Evolutionary conservation across 1,140 invertebrate species (phyloP).

Genomic region (Littorina saxatilis): DNA sequence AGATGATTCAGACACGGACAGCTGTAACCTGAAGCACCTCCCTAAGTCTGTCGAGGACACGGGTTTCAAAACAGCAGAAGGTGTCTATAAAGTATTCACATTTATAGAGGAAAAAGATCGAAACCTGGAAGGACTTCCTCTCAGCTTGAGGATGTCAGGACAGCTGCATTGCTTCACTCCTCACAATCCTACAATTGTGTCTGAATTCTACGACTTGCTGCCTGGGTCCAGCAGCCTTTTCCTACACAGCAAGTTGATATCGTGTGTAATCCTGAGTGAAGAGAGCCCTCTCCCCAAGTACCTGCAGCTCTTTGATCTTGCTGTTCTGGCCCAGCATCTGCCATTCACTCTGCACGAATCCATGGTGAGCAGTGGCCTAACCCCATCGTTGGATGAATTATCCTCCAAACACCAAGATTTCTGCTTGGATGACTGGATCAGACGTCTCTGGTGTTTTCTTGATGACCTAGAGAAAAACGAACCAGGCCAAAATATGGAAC

Average conservation of each 20-base stretch:
- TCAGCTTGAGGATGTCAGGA: conserved; percentile 1
- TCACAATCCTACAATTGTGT: not conserved
- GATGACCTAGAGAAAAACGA: not conserved
- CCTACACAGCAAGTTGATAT: conserved; percentile 4
- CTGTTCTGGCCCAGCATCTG: not conserved
- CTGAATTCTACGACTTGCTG: not conserved
- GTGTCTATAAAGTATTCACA: not conserved
- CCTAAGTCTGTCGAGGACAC: not conserved
- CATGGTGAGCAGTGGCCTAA: not conserved
- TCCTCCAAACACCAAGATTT: not conserved
- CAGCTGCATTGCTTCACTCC: not conserved
- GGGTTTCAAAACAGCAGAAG: not conserved
- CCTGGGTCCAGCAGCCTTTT: not conserved
- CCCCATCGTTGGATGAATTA: not conserved
- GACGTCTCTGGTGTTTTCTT: conserved; percentile 9
- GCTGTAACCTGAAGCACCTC: conserved; percentile 19
- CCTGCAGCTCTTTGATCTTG: not conserved
- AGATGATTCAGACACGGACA: not conserved
- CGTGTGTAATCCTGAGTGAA: not conserved
- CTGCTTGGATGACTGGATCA: not conserved
- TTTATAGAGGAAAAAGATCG: too few relatives aligned
- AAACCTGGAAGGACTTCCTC: not conserved
- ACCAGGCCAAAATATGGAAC: not conserved
- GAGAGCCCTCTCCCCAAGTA: not conserved
- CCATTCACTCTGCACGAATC: not conserved